Conservation (phyloP, 2,888 invertebrate species). For the Euclidia mi region DNA sequence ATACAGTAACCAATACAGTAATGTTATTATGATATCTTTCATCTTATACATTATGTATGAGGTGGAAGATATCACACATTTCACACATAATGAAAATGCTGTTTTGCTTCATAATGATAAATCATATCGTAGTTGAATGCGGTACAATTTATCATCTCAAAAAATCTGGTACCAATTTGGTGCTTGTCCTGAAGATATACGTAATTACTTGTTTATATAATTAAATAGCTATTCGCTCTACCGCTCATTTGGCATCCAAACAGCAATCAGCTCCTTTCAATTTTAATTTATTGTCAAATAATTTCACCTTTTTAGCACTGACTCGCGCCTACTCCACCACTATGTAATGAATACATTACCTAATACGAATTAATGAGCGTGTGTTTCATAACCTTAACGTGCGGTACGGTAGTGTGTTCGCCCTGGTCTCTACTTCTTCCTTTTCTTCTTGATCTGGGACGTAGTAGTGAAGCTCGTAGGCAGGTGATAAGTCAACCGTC, state of each 20-base stretch:
- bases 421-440: constrained; percentile 61
- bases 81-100: too few relatives aligned
- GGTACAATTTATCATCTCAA: too few relatives aligned
- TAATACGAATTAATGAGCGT: constrained; percentile 8
- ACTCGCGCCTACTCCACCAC: constrained; percentile 1
- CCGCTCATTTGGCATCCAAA: constrained; percentile 18
- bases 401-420: constrained; percentile 50
- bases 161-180: too few relatives aligned
- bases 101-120: too few relatives aligned
- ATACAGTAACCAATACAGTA: constrained; percentile 11
- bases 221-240: constrained; percentile 26
- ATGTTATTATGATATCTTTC: too few relatives aligned
- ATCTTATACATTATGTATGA: too few relatives aligned
- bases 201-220: constrained; percentile 23
- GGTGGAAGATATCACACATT: too few relatives aligned
- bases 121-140: too few relatives aligned
- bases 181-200: constrained; percentile 9
- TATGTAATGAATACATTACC: constrained; percentile 20
- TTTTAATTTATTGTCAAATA: constrained; percentile 23
- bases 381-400: constrained; percentile 62
- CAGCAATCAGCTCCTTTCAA: constrained; percentile 23
- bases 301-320: constrained; percentile 13
- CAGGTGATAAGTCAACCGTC: constrained; percentile 78
- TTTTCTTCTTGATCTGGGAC: constrained; percentile 82
- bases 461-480: constrained; percentile 84